Evolutionary conservation across 1,140 invertebrate species (phyloP).

Genomic region (Dufourea novaeangliae): DNA sequence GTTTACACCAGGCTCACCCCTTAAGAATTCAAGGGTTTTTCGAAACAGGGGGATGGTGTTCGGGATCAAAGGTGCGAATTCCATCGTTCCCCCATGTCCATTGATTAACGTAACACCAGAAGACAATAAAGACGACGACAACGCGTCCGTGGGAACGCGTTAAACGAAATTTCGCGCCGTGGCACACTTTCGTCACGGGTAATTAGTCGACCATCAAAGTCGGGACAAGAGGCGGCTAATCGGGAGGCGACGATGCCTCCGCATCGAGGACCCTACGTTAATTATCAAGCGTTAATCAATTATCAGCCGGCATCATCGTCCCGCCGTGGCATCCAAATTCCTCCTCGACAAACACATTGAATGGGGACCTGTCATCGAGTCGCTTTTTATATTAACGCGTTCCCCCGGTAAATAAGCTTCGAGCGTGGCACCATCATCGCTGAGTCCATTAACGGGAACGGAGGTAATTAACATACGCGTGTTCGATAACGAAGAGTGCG

Average conservation of each 20-base stretch:
- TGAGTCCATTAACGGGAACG: background rate
- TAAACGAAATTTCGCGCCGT: background rate
- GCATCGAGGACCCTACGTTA: background rate
- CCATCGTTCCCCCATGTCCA: background rate
- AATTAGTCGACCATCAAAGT: background rate
- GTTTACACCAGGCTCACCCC: too few species aligned
- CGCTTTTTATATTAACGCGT: background rate
- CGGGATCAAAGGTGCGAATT: too few species aligned
- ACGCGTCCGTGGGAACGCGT: background rate
- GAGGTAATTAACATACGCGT: background rate
- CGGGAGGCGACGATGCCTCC: background rate
- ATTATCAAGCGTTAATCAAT: constrained; percentile 7
- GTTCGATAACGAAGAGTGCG: background rate
- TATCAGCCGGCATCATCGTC: background rate
- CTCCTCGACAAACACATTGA: background rate
- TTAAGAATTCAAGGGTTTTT: too few species aligned
- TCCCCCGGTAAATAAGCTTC: background rate
- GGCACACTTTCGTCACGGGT: background rate
- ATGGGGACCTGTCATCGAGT: background rate
- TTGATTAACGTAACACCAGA: background rate
- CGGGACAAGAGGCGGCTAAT: background rate
- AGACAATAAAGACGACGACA: background rate
- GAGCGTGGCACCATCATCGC: background rate
- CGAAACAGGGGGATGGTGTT: too few species aligned
- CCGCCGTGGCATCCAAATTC: background rate